Evolutionary conservation across 1,140 invertebrate genomes (phyloP).

Genomic region (Drosophila prosaltans): DNA sequence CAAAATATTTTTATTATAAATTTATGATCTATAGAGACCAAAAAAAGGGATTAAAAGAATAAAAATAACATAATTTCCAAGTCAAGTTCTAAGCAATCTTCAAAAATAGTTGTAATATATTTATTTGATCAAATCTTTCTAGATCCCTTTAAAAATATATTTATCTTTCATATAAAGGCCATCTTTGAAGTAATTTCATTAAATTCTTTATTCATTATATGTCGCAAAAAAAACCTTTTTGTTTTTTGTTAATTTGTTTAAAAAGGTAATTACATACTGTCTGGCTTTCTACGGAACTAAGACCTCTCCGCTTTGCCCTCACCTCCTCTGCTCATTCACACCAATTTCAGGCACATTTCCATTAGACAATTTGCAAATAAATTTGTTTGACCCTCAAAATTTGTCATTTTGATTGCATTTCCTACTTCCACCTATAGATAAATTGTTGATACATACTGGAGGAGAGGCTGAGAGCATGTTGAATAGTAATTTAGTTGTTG

Average conservation of each 20-base stretch:
- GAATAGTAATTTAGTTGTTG: slow-evolving; percentile 51
- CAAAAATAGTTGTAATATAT: no score
- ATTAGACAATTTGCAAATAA: slow-evolving; percentile 14
- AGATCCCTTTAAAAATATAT: no score
- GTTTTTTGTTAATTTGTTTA: neutral
- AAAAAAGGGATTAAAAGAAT: no score
- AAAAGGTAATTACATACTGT: neutral
- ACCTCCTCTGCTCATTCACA: neutral
- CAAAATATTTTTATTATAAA: no score
- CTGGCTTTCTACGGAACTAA: neutral
- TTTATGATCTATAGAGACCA: no score
- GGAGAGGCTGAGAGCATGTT: slow-evolving; percentile 25
- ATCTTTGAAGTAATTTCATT: no score
- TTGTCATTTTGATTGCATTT: slow-evolving; percentile 61
- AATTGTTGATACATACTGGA: slow-evolving; percentile 50
- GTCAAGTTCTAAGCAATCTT: no score
- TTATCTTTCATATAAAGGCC: no score
- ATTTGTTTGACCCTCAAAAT: slow-evolving; percentile 64
- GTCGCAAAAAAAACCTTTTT: neutral
- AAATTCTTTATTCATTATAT: no score
- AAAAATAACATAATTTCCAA: no score
- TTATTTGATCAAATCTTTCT: no score
- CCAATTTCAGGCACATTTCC: slow-evolving; percentile 4
- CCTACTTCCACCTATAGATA: slow-evolving; percentile 73
- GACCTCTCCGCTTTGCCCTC: neutral